Evolutionary conservation across 1,140 invertebrate species (phyloP), one percentile per base, ranked within the genome.

Genomic region (Microplitis mediator): DNA sequence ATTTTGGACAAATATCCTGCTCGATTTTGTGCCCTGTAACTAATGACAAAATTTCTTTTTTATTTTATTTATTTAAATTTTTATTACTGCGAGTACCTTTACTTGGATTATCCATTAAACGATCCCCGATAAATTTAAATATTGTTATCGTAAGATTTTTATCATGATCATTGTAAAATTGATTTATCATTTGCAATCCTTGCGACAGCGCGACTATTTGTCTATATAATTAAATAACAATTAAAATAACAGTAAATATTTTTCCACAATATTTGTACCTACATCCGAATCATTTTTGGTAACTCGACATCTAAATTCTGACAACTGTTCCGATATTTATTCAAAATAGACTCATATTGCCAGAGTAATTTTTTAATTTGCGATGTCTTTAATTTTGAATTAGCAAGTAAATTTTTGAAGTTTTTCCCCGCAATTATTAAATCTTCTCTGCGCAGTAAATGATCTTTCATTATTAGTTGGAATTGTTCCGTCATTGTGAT

Each of bases 321-420:
- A 74, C 77, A 75, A 67, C 76, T 79, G 8, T 68, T 14, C 32
- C 72, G 74, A 67, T 77, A 79, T 11, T 74, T 73, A 6, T 65
- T 62, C 35, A 77, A 52, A 64, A 81, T 78, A 4, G n/a, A 34
- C 31, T 79, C 72, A 8, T 77, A 78, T 60, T 80, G 79, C 3
- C 72, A 31, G 45, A 76, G 75, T 9, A 80, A 61, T 50, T 81
- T 79, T 9, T 78, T 67, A 51, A 81, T 71, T 69, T 79, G 78
- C 4, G 72, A 68, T 2, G 75, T 11, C 16, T 74, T 74, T 23
- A 79, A 60, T 52, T 60, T 78, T 1, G 71, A 72, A 31, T 73
- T 74, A 16, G 72, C 54, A 4, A 81, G 72, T 35, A 79, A 73
- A 16, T 75, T 72, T 60, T 76, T 76, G 45, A 79, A 81, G 60